Evolutionary conservation across 2,888 invertebrate genomes (phyloP).

Genomic region (Tillus elongatus): DNA sequence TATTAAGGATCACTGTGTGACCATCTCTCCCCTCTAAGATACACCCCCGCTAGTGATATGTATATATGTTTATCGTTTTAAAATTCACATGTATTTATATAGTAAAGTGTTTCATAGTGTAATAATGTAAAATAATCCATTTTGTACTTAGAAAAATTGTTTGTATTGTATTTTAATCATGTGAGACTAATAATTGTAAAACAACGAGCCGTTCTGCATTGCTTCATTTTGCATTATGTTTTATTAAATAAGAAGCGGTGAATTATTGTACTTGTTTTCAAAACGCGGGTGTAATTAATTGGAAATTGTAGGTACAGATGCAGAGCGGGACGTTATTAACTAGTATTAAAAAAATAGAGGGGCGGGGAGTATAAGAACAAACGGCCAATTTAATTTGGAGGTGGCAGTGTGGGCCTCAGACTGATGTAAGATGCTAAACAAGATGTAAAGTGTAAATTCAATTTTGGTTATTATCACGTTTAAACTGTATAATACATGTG

Average conservation of each 20-base stretch:
- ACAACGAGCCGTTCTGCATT: too few species aligned
- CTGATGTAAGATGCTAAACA: slow-evolving; percentile 44
- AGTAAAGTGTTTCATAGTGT: slow-evolving; percentile 33
- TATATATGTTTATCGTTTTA: slow-evolving; percentile 31
- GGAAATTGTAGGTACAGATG: too few species aligned
- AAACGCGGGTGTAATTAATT: too few species aligned
- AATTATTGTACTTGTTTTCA: too few species aligned
- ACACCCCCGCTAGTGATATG: slow-evolving; percentile 36
- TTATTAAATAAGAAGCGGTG: too few species aligned
- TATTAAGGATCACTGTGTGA: slow-evolving; percentile 34
- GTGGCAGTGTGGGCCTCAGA: slow-evolving; percentile 39
- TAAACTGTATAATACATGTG: slow-evolving; percentile 43
- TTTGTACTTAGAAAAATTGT: slow-evolving; percentile 36
- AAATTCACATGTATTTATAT: slow-evolving; percentile 30
- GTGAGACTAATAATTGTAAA: slow-evolving; percentile 22
- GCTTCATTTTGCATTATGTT: too few species aligned
- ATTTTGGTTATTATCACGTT: slow-evolving; percentile 39
- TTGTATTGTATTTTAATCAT: slow-evolving; percentile 31
- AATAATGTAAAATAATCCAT: slow-evolving; percentile 37
- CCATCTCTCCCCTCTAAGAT: slow-evolving; percentile 28
- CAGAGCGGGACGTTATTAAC: too few species aligned
- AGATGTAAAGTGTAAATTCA: slow-evolving; percentile 45
- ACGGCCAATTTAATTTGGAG: slow-evolving; percentile 32
- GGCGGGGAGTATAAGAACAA: too few species aligned
- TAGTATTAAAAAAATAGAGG: too few species aligned